phyloP scores from a whole-genome alignment of 2,888 invertebrate genomes.

The Melanostoma scalare region DNA sequence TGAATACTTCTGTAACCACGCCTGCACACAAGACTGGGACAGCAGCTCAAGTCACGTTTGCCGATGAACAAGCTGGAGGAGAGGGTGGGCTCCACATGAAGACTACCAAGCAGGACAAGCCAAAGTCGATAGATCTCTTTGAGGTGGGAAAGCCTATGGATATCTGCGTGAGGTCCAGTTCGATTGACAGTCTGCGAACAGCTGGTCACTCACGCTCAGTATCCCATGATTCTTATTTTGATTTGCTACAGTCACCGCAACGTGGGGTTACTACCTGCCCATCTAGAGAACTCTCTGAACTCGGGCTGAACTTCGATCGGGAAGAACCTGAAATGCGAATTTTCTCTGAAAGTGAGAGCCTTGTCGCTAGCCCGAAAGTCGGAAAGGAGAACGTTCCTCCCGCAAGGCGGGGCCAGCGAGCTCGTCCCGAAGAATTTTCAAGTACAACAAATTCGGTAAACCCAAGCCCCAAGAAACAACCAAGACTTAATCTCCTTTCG shows the following conservation, averaged over 20 bases:
- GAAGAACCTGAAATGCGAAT: slow-evolving; percentile 93
- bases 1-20: slow-evolving; percentile 65
- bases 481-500: slow-evolving; percentile 82
- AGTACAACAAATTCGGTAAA: slow-evolving; percentile 84
- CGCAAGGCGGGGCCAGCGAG: slow-evolving; percentile 83
- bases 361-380: slow-evolving; percentile 84
- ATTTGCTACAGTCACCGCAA: slow-evolving; percentile 83
- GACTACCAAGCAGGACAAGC: slow-evolving; percentile 77
- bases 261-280: slow-evolving; percentile 80
- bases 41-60: slow-evolving; percentile 78
- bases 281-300: slow-evolving; percentile 89
- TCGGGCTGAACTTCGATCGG: slow-evolving; percentile 91
- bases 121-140: slow-evolving; percentile 81
- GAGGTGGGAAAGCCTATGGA: slow-evolving; percentile 81
- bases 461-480: slow-evolving; percentile 86
- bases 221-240: slow-evolving; percentile 97
- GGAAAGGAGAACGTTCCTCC: slow-evolving; percentile 82
- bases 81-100: slow-evolving; percentile 74
- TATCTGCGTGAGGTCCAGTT: slow-evolving; percentile 81
- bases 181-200: slow-evolving; percentile 82
- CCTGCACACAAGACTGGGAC: slow-evolving; percentile 75
- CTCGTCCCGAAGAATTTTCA: slow-evolving; percentile 84
- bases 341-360: slow-evolving; percentile 93
- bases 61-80: slow-evolving; percentile 75
- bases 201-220: slow-evolving; percentile 86